A percentile compares a stretch with the other conserved stretches of the same genome.
Evolutionary conservation across 2,797 vertebrate genomes (phyloP).

Genomic region (Oceanodroma leucorhoa): DNA sequence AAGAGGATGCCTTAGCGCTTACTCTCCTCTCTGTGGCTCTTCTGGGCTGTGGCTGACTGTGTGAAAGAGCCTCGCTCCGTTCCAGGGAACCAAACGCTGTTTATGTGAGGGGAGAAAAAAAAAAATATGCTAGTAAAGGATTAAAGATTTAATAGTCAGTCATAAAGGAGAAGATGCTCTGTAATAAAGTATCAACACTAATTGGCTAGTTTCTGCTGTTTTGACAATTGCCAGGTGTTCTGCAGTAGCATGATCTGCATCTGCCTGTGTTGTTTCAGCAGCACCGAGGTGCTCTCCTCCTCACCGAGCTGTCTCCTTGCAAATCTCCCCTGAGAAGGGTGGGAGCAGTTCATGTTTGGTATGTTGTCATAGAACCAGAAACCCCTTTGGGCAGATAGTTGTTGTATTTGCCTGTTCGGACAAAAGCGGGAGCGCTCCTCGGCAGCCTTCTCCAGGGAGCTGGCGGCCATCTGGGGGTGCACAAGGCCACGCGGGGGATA

Average conservation of each 20-base stretch:
- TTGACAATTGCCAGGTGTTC: slow-evolving; percentile 6
- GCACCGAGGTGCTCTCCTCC: neutral
- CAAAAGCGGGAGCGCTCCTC: neutral
- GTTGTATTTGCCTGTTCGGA: neutral
- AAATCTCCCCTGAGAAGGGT: neutral
- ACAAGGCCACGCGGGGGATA: neutral
- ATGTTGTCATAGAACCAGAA: slow-evolving; percentile 41
- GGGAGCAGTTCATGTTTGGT: neutral
- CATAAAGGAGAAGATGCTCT: neutral
- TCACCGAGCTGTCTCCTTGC: neutral
- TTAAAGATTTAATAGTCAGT: slow-evolving; percentile 18
- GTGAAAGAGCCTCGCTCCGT: neutral
- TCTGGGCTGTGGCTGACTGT: neutral
- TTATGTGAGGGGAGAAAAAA: neutral
- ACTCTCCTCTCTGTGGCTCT: neutral
- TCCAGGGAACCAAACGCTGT: neutral
- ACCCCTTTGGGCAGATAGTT: neutral
- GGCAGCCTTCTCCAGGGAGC: neutral
- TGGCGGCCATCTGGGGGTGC: neutral
- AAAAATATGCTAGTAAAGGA: neutral
- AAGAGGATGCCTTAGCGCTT: neutral
- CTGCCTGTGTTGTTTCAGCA: neutral
- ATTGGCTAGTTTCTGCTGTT: neutral
- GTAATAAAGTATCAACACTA: slow-evolving; percentile 30
- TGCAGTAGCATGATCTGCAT: neutral